Evolutionary conservation across 2,113 vertebrate genomes (phyloP).

Genomic region (Tyrannus savana): DNA sequence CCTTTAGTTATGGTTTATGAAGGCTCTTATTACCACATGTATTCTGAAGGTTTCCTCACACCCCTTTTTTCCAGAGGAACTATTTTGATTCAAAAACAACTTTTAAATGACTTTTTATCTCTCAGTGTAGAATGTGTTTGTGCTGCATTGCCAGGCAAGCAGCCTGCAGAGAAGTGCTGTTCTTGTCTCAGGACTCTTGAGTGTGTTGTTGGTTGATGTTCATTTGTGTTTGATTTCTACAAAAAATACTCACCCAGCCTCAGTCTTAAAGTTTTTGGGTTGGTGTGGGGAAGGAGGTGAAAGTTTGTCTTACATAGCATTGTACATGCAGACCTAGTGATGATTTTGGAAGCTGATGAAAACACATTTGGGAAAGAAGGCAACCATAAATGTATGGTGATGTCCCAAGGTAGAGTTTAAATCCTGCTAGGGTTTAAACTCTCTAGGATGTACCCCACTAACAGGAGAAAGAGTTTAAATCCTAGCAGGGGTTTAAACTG

Average conservation of each 20-base stretch:
- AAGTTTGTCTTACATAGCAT: not conserved
- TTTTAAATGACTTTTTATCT: constrained; percentile 26
- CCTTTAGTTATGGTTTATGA: not conserved
- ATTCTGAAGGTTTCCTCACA: constrained; percentile 34
- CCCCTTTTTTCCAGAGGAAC: not conserved
- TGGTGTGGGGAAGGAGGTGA: not conserved
- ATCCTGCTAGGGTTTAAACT: not conserved
- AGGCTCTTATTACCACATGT: not conserved
- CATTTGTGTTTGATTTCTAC: not conserved
- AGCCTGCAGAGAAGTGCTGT: not conserved
- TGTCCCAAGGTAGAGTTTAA: not conserved
- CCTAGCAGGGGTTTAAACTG: not conserved
- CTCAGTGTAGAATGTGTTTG: not conserved
- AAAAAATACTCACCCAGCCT: not conserved
- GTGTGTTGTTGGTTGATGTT: not conserved
- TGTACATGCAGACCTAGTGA: not conserved
- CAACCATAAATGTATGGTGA: rapidly evolving
- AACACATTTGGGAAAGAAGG: not conserved
- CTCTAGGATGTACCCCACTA: no score
- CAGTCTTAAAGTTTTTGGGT: not conserved
- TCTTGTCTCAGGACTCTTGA: not conserved
- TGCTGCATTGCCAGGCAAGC: not conserved
- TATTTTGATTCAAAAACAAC: constrained; percentile 3
- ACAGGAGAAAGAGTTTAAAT: not conserved
- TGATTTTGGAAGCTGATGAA: not conserved